phyloP scores from a whole-genome alignment of 2,113 vertebrate species.

The Cynoglossus semilaevis region DNA sequence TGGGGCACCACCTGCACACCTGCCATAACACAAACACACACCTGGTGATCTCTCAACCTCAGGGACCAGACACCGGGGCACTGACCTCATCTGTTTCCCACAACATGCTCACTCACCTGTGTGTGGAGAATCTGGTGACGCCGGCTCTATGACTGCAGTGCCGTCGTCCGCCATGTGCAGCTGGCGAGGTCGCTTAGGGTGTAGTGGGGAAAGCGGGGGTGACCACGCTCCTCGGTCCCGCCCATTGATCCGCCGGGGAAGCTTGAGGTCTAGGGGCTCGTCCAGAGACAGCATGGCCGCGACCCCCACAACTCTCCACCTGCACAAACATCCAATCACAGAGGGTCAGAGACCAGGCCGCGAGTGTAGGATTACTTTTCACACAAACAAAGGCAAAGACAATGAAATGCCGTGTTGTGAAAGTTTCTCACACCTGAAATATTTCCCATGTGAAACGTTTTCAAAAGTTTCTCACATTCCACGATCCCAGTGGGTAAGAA shows the following conservation, averaged over 20 bases:
- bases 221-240: slow-evolving; percentile 70
- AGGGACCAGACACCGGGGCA: background rate
- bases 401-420: slow-evolving; percentile 1
- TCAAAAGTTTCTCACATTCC: slow-evolving; percentile 39
- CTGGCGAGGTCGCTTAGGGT: slow-evolving; percentile 72
- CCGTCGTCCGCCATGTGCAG: slow-evolving; percentile 79
- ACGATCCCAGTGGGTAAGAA: slow-evolving; percentile 30
- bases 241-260: slow-evolving; percentile 80
- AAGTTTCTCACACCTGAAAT: slow-evolving; percentile 41
- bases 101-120: slow-evolving; percentile 68
- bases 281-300: slow-evolving; percentile 91
- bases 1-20: slow-evolving; percentile 75
- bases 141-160: slow-evolving; percentile 76
- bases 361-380: background rate
- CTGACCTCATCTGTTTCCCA: background rate
- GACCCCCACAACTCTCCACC: slow-evolving; percentile 59
- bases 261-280: slow-evolving; percentile 94
- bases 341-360: slow-evolving; percentile 8
- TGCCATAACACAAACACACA: slow-evolving; percentile 39
- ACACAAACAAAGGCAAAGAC: background rate
- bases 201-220: slow-evolving; percentile 56
- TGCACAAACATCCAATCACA: slow-evolving; percentile 53
- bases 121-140: slow-evolving; percentile 75
- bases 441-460: slow-evolving; percentile 28
- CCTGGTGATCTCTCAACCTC: background rate